Percentiles rank a stretch among this genome's conserved stretches.
phyloP scores from a whole-genome alignment of 2,113 vertebrate genomes.

The Pithys albifrons region DNA sequence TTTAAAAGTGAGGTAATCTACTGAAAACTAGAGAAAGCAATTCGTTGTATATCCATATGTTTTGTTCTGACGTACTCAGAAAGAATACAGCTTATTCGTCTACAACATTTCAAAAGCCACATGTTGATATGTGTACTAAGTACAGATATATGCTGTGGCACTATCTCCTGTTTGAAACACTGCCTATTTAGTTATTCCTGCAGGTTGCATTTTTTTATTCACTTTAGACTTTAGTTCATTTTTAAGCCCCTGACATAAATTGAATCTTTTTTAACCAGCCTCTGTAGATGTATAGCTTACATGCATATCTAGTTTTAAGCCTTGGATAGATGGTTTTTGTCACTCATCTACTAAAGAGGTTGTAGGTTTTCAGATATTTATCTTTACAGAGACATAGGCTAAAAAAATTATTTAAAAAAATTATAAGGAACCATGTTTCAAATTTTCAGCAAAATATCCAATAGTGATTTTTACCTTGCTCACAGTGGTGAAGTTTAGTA shows the following conservation, averaged over 20 bases:
- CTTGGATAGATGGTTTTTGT: neutral
- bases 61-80: neutral
- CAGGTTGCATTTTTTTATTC: neutral
- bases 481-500: neutral
- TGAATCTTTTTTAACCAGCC: neutral
- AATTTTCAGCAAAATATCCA: neutral
- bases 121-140: neutral
- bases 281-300: neutral
- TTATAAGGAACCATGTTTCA: neutral
- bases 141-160: neutral
- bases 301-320: neutral
- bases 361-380: neutral
- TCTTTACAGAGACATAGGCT: neutral
- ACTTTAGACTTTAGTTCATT: neutral
- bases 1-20: neutral
- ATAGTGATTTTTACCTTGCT: neutral
- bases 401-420: neutral
- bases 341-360: neutral
- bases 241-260: neutral
- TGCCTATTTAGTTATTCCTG: neutral
- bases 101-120: neutral
- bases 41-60: neutral
- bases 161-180: neutral
- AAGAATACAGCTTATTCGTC: neutral
- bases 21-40: neutral